Evolutionary conservation across 2,888 invertebrate genomes (phyloP).

Genomic region (Peribatodes rhomboidaria): DNA sequence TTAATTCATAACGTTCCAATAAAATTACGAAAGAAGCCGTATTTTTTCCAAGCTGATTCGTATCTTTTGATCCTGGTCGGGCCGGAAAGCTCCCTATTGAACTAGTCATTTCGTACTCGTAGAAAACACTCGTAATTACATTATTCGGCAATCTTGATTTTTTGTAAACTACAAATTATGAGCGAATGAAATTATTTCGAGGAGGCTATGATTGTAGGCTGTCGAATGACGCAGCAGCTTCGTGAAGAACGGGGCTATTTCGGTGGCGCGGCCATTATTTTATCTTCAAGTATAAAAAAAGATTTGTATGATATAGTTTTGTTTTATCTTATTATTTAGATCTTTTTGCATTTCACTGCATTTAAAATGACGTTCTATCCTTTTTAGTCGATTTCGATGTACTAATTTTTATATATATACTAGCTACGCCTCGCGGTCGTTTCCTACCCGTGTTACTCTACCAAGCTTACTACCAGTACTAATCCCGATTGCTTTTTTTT

Average conservation of each 20-base stretch:
- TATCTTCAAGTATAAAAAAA: background rate
- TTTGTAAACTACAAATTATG: conserved; percentile 81
- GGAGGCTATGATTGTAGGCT: conserved; percentile 79
- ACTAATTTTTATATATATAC: too few species aligned
- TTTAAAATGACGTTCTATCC: too few species aligned
- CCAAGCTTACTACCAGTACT: too few species aligned
- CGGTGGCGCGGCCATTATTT: conserved; percentile 13
- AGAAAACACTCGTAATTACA: conserved; percentile 82
- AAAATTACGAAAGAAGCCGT: conserved; percentile 6
- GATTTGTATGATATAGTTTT: background rate
- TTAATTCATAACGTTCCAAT: background rate
- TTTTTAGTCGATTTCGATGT: too few species aligned
- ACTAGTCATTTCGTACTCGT: conserved; percentile 81
- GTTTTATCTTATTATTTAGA: background rate
- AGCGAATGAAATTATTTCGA: conserved; percentile 80
- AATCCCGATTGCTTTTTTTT: too few species aligned
- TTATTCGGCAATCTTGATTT: conserved; percentile 75
- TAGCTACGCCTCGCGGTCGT: too few species aligned
- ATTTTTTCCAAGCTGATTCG: conserved; percentile 57
- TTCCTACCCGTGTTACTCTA: too few species aligned
- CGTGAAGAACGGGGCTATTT: conserved; percentile 52
- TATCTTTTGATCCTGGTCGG: conserved; percentile 53
- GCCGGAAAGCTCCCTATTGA: conserved; percentile 64
- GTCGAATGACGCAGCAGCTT: conserved; percentile 71
- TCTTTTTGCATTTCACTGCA: too few species aligned